Base-by-base conservation (phyloP, 2,797 vertebrate species). In the Chloroceryle amazona region DNA sequence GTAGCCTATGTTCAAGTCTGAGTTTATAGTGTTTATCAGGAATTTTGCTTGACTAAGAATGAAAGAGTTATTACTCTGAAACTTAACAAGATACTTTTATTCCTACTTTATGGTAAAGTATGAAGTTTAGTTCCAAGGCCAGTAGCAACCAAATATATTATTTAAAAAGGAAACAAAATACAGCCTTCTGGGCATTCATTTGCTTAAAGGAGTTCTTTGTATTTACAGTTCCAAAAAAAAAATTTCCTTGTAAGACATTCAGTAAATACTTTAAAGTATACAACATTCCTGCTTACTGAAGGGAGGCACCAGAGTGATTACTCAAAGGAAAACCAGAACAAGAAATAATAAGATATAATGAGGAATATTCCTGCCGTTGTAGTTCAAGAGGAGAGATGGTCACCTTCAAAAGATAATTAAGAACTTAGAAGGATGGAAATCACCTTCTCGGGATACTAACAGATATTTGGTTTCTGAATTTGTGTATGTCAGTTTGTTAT, bases 131-230 rank as follows among this genome's bases (percentile, higher is more conserved):
- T 86, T 95, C 35, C 70, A 94, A 86, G 81, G 81, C 62, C 70
- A 84, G 51, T 62, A 90, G 61, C 76, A 96, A 85, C 3, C 6
- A 91, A 76, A 91, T 91, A n/a, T 68, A 95, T 88, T 96, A 94
- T 94, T 93, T 87, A 93, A 89, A 95, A 82, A 89, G 92, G 89
- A 92, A 95, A 92, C 21, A 86, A 87, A 87, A 81, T 52, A 41
- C 35, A 90, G 54, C 33, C 65, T 95, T 49, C 51, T 96, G 65
- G 91, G 89, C 58, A 81, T 91, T 95, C 25, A 55, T 93, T 94
- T 96, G 25, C 46, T 89, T 93, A 79, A 80, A 94, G 49, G 46
- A 88, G 21, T 81, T 91, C 44, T 93, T 87, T 93, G n/a, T 93
- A 92, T 95, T 93, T 92, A 68, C 75, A 81, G 51, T 89, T 86